A percentile compares a stretch with the other conserved stretches of the same genome.
These are phyloP conservation scores for Lysandra coridon DNA, from an alignment of 2,888 invertebrate genomes.

Conservation along the genomic window DNA sequence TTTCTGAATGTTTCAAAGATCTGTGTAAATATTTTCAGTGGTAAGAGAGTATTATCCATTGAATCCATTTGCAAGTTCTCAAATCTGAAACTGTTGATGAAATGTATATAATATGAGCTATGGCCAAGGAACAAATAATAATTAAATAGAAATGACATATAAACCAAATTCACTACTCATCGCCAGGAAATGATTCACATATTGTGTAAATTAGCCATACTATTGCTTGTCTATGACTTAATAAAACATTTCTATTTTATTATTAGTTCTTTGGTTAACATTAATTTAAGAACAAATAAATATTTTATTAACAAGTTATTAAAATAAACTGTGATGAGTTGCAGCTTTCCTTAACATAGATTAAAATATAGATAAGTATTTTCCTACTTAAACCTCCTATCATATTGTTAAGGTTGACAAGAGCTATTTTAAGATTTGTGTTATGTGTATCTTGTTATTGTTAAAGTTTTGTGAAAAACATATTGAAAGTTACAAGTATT, in stretches of 20 bases:
- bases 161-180: not conserved
- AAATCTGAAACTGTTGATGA: not conserved
- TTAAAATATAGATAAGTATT: slow-evolving; percentile 29
- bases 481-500: not conserved
- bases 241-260: not conserved
- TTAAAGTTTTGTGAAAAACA: slow-evolving; percentile 2
- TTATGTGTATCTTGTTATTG: slow-evolving; percentile 6
- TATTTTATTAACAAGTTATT: not conserved
- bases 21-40: no score
- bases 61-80: not conserved
- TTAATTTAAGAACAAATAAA: not conserved
- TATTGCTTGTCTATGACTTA: not conserved
- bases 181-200: not conserved
- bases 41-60: not conserved
- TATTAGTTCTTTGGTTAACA: not conserved
- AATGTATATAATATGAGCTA: not conserved
- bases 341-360: slow-evolving; percentile 18
- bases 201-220: not conserved
- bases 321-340: slow-evolving; percentile 22
- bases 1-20: no score
- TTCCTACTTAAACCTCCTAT: slow-evolving; percentile 17
- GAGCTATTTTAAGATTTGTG: not conserved
- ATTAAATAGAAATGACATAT: not conserved
- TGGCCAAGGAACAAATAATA: not conserved
- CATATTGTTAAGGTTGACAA: not conserved